Conservation (phyloP, 1,140 invertebrate genomes). For the Drosophila grimshawi region DNA sequence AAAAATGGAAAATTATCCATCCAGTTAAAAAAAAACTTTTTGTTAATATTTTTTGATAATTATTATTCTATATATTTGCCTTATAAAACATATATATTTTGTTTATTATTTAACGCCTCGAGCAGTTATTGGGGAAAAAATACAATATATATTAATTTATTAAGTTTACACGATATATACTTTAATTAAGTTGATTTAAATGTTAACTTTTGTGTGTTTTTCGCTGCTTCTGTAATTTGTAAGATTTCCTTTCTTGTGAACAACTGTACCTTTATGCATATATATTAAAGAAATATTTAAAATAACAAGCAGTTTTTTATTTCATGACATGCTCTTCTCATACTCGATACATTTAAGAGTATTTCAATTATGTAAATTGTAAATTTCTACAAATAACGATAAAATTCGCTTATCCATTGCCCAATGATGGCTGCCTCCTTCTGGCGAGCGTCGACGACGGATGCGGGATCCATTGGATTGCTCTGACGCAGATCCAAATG, state of each 20-base stretch:
- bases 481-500: constrained; percentile 93
- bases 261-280: constrained; percentile 82
- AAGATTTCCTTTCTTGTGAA: constrained; percentile 83
- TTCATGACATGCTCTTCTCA: neutral
- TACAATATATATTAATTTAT: constrained; percentile 73
- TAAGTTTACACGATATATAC: constrained; percentile 72
- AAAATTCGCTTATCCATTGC: constrained; percentile 59
- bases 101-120: constrained; percentile 68
- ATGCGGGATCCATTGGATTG: constrained; percentile 63
- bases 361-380: neutral
- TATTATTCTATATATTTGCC: constrained; percentile 62
- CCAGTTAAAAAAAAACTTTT: constrained; percentile 62
- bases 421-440: constrained; percentile 63
- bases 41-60: constrained; percentile 82
- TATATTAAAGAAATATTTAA: constrained; percentile 70
- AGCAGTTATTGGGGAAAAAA: constrained; percentile 69
- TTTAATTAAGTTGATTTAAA: constrained; percentile 77
- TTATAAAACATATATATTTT: constrained; percentile 52
- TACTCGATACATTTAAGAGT: neutral
- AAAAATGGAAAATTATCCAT: constrained; percentile 69
- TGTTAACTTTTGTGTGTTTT: constrained; percentile 76
- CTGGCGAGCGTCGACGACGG: constrained; percentile 59
- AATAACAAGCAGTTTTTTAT: constrained; percentile 13
- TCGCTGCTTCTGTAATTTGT: constrained; percentile 78
- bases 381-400: neutral